Evolutionary conservation across 1,140 invertebrate species (phyloP), one percentile per base, ranked within the genome.

Genomic region (Alviniconcha marisindica): DNA sequence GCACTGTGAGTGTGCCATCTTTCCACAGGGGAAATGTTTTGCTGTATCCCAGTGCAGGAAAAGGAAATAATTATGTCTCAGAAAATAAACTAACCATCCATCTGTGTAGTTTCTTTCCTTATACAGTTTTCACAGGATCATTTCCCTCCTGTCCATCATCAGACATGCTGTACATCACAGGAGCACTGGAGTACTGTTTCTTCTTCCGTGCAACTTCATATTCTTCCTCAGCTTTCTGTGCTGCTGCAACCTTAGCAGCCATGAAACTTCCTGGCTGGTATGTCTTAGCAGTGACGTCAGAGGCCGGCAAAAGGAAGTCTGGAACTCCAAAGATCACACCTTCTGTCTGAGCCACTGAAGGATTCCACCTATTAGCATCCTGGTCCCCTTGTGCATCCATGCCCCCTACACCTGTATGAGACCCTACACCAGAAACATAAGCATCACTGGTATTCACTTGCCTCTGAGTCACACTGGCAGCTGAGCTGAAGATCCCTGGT

Each of bases 221-320:
- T 18, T 60, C 28, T 36, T 83, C 79, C 44, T 78, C 81, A 5
- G 63, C 63, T 5, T 40, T 54, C 38, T 82, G 36, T 40, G 60
- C 63, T 33, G 60, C 31, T 24, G 56, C 42, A n/a, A 69, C 60
- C 31, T 82, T 83, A 31, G 85, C 85, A 2, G 80, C 81, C 40
- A 77, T 84, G 38, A 84, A 87, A 66, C 81, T 84, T 7, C 86
- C 86, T 12, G 86, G 86, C 24, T 80, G 60, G 66, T 87, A 87
- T 21, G 69, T 48, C 18, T 79, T 60, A 14, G 83, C 83, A 33
- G 51, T n/a, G 15, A 86, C 79, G 40, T 28, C 38, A 0, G 73
- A 18, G n/a, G 60, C 60, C 18, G 78, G 78, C 78, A 66, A 60
- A 18, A 80, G 40, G 38, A 80, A 80, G 15, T 80, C 78, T 0